These are phyloP conservation scores for Bombus confusus DNA, from an alignment of 1,140 invertebrate genomes.

Conservation along the genomic window DNA sequence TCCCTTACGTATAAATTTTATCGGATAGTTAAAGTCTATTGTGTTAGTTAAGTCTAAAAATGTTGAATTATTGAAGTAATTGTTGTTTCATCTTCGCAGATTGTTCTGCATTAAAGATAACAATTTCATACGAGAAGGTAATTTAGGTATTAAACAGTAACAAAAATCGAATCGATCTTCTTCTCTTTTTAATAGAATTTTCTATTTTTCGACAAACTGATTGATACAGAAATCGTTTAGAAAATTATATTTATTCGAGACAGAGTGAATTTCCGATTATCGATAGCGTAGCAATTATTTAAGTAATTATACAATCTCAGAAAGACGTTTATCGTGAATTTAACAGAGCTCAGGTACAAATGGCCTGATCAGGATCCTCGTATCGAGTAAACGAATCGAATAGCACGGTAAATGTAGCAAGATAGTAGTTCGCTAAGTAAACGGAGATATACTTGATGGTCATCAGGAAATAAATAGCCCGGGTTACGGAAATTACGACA, in stretches of 20 bases:
- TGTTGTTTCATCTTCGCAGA: no score
- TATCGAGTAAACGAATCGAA: conserved; percentile 12
- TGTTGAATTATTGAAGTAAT: no score
- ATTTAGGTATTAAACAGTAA: no score
- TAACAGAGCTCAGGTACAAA: background rate
- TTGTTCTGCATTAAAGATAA: no score
- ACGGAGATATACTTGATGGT: conserved; percentile 8
- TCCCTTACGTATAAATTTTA: no score
- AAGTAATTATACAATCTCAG: background rate
- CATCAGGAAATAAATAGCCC: conserved; percentile 10
- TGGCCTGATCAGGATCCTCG: background rate
- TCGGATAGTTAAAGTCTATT: no score
- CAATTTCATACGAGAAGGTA: no score
- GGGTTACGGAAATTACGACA: conserved; percentile 29
- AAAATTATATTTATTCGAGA: no score
- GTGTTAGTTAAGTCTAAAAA: no score
- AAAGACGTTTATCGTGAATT: background rate
- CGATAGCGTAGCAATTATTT: background rate
- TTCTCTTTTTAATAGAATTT: background rate
- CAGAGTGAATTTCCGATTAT: background rate
- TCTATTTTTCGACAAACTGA: background rate
- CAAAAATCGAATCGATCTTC: no score
- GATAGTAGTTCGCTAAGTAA: background rate
- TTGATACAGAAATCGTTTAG: background rate
- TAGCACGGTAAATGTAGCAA: background rate